Evolutionary conservation across 2,797 vertebrate genomes (phyloP), one percentile per base, ranked within the genome.

Genomic region (Spinibarbus caldwelli): DNA sequence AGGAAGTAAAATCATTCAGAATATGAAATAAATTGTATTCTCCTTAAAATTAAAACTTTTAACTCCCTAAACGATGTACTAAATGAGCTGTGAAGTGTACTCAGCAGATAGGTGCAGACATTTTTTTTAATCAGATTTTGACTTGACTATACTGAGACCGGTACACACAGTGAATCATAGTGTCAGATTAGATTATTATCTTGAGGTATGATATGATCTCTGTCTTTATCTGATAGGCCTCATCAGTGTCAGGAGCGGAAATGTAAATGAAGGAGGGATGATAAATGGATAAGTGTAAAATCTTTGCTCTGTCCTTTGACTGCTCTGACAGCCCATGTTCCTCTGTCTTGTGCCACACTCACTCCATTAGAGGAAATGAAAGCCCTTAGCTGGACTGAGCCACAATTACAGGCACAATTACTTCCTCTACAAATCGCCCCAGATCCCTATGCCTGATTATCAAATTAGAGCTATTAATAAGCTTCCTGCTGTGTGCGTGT

Each of bases 351-450:
- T 26, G 64, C 76, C 81, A 77, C 45, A 87, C 67, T 26, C 79
- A 76, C 75, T 87, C 70, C 38, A 80, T 80, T 87, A 83, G 79
- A 87, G 85, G 85, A 88, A 87, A 87, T 87, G 83, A 85, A 87
- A 76, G 77, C 31, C 43, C 41, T 82, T 45, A 38, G 77, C 54
- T 67, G 75, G 78, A 85, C 83, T 45, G 72, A 78, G 59, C 43
- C 86, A 71, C 83, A 87, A 87, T 85, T 87, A 82, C 83, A 82
- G 64, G 26, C 66, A 85, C 83, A 79, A 85, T 85, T 76, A 81
- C 67, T 82, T 88, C 83, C 75, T 79, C 62, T 70, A 57, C 36
- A 85, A 85, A 79, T 71, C 76, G 66, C 64, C 75, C 76, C 83
- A 83, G 87, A 87, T 86, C 75, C 80, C 72, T 76, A 85, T 82